Base-by-base conservation (phyloP, 2,113 vertebrate genomes). In the pig (Sus scrofa) region DNA sequence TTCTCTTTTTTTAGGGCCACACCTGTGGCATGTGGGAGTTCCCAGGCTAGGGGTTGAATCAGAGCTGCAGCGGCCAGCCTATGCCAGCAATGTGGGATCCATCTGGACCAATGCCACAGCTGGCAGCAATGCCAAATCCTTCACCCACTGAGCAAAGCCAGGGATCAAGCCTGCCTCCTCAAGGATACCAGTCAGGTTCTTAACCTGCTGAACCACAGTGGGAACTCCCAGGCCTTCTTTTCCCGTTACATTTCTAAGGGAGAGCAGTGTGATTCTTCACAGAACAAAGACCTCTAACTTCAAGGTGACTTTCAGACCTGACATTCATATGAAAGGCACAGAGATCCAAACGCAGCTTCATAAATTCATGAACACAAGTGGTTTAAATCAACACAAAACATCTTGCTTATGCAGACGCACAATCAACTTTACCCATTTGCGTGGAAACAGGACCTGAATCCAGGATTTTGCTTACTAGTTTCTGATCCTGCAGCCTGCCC, bases 281-380 rank as follows among this genome's bases (percentile, higher is more conserved):
- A 58, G 81, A 86, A 77, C 86, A 71, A 24, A 90, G 75, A 19
- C 37, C 34, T 32, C 6, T 0, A 34, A 37, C 84, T 94, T 44
- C 87, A 67, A 74, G 44, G 85, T 44, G 88, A 94, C 93, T 90
- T 84, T 74, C 77, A 91, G 71, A 75, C 62, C 27, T 39, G 58
- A 56, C 82, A 86, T 60, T 68, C 73, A n/a, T 19, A 75, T 19
- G 18, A 14, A 87, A 89, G 60, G 74, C 75, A 16, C 4, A 44
- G 86, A 81, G 93, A 65, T 62, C 52, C 91, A 95, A 93, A 93
- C 39, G 30, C 0, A 11, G 52, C 68, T 83, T 94, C 89, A 67
- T n/a, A 60, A 54, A 67, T 81, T 91, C 74, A 86, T 8, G 90
- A 91, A 62, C 26, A 60, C 67, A 63, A 22, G 63, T 63, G 84